Percentiles rank a stretch among this genome's conserved stretches.
phyloP scores from a whole-genome alignment of 2,888 invertebrate genomes.

The Cenopis cana region DNA sequence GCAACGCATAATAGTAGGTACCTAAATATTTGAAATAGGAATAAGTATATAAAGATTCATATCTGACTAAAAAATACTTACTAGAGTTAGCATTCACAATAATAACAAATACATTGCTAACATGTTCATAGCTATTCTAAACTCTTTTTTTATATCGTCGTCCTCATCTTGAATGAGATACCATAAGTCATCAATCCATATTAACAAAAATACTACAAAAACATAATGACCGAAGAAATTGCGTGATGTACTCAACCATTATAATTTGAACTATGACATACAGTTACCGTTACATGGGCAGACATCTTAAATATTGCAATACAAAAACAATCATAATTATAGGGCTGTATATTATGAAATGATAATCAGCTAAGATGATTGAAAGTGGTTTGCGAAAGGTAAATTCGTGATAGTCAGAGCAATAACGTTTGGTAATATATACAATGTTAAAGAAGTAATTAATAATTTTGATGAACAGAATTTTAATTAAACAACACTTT shows the following conservation, averaged over 20 bases:
- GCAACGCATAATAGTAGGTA: no score
- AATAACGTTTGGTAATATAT: slow-evolving; percentile 7
- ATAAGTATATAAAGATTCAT: no score
- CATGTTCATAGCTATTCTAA: no score
- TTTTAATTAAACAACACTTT: neutral
- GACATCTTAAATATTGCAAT: slow-evolving; percentile 59
- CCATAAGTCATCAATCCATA: neutral
- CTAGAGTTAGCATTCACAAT: no score
- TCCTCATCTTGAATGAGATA: neutral
- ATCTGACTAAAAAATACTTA: no score
- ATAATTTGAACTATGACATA: slow-evolving; percentile 60
- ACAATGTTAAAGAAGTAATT: slow-evolving; percentile 1
- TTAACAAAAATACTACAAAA: slow-evolving; percentile 17
- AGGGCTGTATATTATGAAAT: slow-evolving; percentile 50
- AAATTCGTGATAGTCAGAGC: slow-evolving; percentile 19
- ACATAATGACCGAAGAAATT: slow-evolving; percentile 47
- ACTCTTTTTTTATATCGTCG: neutral
- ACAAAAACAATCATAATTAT: slow-evolving; percentile 74
- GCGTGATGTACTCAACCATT: slow-evolving; percentile 51
- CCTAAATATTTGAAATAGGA: no score
- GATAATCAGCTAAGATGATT: slow-evolving; percentile 40
- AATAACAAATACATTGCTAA: no score
- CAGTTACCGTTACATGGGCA: slow-evolving; percentile 62
- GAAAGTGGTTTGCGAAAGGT: slow-evolving; percentile 51
- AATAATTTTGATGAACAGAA: neutral